Percentiles rank a stretch among this genome's conserved stretches.
Evolutionary conservation across 2,113 vertebrate genomes (phyloP).

Genomic region (Dromaius novaehollandiae): DNA sequence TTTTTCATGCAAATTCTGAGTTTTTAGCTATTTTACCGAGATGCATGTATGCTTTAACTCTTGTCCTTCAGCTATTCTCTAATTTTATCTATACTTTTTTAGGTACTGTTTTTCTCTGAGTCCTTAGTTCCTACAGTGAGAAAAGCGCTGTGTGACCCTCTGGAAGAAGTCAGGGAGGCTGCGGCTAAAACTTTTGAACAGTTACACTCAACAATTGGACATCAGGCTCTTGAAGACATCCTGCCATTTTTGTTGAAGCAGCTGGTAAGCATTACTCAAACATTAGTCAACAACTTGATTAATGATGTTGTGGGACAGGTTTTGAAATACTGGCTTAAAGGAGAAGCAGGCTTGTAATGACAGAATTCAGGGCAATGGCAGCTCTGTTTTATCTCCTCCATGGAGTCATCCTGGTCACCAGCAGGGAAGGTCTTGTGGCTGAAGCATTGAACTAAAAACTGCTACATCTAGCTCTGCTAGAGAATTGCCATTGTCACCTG

Average conservation of each 20-base stretch:
- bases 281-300: not conserved
- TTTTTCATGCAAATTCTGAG: not conserved
- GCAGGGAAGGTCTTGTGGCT: not conserved
- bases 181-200: constrained; percentile 99
- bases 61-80: not conserved
- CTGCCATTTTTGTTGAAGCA: constrained; percentile 92
- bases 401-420: not conserved
- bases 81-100: not conserved
- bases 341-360: not conserved
- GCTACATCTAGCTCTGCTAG: not conserved
- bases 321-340: not conserved
- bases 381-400: not conserved
- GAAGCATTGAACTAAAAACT: not conserved
- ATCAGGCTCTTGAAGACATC: constrained; percentile 97
- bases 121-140: constrained; percentile 95
- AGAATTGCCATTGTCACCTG: not conserved
- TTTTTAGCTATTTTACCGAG: not conserved
- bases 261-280: constrained; percentile 82
- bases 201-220: constrained; percentile 95
- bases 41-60: rapidly evolving
- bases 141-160: constrained; percentile 94
- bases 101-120: constrained; percentile 97
- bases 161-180: constrained; percentile 95
- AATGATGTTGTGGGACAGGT: not conserved
- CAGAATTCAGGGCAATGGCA: not conserved